phyloP scores from a whole-genome alignment of 1,140 invertebrate species.

The Littorina saxatilis region DNA sequence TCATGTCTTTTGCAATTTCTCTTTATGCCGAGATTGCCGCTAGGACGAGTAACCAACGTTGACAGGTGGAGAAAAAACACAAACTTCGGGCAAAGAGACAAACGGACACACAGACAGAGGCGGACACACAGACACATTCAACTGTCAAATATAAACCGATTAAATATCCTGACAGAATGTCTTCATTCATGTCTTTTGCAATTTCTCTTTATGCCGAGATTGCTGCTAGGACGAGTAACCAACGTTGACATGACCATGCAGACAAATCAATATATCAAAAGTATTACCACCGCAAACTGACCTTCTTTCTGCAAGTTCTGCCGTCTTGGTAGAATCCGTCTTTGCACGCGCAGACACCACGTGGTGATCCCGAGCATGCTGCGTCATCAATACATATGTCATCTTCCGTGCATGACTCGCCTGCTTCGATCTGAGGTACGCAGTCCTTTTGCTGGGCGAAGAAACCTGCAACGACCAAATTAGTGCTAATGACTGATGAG shows the following conservation, averaged over 20 bases:
- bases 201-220: too few relatives aligned
- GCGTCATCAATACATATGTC: constrained; percentile 34
- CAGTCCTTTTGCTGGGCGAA: constrained; percentile 35
- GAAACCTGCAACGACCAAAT: constrained; percentile 13
- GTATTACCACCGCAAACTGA: neutral
- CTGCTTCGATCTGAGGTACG: constrained; percentile 33
- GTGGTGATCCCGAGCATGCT: constrained; percentile 13
- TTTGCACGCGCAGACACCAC: constrained; percentile 29
- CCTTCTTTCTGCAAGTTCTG: constrained; percentile 35
- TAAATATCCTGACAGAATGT: too few relatives aligned
- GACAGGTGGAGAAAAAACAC: too few relatives aligned
- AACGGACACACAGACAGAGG: neutral
- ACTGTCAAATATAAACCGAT: too few relatives aligned
- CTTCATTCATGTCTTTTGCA: too few relatives aligned
- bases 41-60: too few relatives aligned
- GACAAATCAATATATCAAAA: too few relatives aligned
- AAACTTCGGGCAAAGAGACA: constrained; percentile 18
- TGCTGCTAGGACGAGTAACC: too few relatives aligned
- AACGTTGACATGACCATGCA: too few relatives aligned
- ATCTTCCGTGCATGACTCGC: constrained; percentile 31
- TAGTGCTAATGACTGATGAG: too few relatives aligned
- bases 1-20: too few relatives aligned
- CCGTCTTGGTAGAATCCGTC: constrained; percentile 33
- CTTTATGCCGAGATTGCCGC: too few relatives aligned
- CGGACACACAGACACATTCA: constrained; percentile 2